Evolutionary conservation across 2,888 invertebrate species (phyloP).

Genomic region (Amiota minor): DNA sequence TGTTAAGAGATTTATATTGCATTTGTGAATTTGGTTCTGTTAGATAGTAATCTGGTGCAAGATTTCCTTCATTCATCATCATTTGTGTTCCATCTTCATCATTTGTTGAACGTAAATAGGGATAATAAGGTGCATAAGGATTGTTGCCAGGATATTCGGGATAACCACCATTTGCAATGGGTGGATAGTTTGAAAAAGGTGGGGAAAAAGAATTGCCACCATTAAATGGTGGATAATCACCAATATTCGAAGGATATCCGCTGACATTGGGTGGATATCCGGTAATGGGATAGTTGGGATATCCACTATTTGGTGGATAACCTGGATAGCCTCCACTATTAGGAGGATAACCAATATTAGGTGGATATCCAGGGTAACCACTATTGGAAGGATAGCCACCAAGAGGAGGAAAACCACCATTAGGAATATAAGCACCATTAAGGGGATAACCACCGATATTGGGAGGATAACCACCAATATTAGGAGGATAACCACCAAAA

Average conservation of each 20-base stretch:
- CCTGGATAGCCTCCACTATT: not conserved
- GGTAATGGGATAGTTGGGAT: slow-evolving; percentile 38
- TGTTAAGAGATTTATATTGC: not conserved
- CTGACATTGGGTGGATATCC: slow-evolving; percentile 40
- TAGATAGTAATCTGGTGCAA: not conserved
- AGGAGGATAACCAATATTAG: not conserved
- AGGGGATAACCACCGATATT: slow-evolving; percentile 24
- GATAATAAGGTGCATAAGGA: slow-evolving; percentile 47
- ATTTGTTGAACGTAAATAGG: slow-evolving; percentile 43
- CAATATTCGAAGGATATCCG: not conserved
- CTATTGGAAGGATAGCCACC: not conserved
- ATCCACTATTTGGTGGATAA: slow-evolving; percentile 40
- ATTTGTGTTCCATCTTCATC: not conserved
- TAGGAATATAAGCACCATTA: not conserved
- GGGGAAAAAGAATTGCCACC: not conserved
- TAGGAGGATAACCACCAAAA: slow-evolving; percentile 27
- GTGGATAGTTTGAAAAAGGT: not conserved
- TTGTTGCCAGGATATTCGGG: slow-evolving; percentile 6
- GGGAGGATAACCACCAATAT: not conserved
- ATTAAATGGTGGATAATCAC: not conserved
- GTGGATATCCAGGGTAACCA: slow-evolving; percentile 10
- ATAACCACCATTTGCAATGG: not conserved
- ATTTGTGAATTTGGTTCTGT: not conserved
- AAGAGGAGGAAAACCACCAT: not conserved
- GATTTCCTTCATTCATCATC: not conserved